Conservation (phyloP, 2,113 vertebrate species). For the Petrocephalus microphthalmus region DNA sequence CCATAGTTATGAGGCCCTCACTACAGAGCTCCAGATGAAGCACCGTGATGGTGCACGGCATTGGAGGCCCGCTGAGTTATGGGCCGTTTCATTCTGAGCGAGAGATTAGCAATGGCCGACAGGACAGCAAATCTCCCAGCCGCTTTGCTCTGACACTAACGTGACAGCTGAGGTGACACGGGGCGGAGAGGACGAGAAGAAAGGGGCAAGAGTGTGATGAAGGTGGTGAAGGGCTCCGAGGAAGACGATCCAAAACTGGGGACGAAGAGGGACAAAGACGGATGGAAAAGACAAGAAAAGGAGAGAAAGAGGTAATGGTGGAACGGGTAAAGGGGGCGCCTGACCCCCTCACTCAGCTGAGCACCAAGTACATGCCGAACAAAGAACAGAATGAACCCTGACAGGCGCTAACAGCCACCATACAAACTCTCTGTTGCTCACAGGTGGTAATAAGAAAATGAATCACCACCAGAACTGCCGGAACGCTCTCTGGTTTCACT, state of each 20-base stretch:
- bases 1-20: neutral
- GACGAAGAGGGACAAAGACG: neutral
- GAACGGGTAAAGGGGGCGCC: neutral
- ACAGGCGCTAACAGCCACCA: neutral
- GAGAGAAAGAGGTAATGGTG: neutral
- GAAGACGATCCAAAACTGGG: constrained; percentile 17
- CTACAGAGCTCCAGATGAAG: neutral
- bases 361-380: neutral
- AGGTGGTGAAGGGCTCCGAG: constrained; percentile 28
- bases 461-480: neutral
- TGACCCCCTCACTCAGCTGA: neutral
- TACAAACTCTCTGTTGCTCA: neutral
- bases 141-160: neutral
- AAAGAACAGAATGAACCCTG: neutral
- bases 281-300: neutral
- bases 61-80: neutral
- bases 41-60: no score
- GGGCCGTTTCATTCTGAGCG: neutral
- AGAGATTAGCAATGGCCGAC: neutral
- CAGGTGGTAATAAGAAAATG: neutral
- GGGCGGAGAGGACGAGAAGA: constrained; percentile 30
- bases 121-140: neutral
- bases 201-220: constrained; percentile 27
- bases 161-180: constrained; percentile 51
- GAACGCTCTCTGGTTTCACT: neutral